Conservation (phyloP, 2,797 vertebrate genomes). For the Tarsius wallacei region DNA sequence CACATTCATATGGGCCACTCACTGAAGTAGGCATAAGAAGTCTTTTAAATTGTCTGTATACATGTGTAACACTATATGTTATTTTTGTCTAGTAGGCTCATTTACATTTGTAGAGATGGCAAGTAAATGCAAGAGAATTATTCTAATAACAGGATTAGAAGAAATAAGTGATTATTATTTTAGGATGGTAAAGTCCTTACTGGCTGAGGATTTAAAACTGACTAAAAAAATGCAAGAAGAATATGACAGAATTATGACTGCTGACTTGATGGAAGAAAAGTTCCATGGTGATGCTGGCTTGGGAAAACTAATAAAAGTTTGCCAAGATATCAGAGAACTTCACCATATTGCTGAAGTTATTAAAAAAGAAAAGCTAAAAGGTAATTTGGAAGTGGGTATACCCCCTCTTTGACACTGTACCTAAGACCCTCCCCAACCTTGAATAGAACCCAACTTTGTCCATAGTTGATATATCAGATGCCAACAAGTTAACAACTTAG, state of each 20-base stretch:
- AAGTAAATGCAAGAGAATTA: background rate
- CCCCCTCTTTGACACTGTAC: too few relatives aligned
- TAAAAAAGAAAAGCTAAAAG: background rate
- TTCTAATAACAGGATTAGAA: constrained; percentile 50
- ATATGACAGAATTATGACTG: background rate
- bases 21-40: background rate
- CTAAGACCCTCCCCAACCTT: background rate
- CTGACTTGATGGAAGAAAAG: background rate
- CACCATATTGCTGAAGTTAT: background rate
- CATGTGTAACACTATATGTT: background rate
- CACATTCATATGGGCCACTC: background rate
- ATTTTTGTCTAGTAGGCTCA: constrained; percentile 1
- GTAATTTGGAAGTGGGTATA: background rate
- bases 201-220: background rate
- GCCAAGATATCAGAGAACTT: background rate
- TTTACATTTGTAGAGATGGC: constrained; percentile 17
- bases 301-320: background rate
- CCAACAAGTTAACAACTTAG: background rate
- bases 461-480: background rate
- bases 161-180: background rate
- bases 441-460: background rate
- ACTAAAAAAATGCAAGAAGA: background rate
- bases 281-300: background rate
- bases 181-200: constrained; percentile 3
- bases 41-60: background rate